Evolutionary conservation across 2,113 vertebrate genomes (phyloP).

Genomic region (Mobula hypostoma): DNA sequence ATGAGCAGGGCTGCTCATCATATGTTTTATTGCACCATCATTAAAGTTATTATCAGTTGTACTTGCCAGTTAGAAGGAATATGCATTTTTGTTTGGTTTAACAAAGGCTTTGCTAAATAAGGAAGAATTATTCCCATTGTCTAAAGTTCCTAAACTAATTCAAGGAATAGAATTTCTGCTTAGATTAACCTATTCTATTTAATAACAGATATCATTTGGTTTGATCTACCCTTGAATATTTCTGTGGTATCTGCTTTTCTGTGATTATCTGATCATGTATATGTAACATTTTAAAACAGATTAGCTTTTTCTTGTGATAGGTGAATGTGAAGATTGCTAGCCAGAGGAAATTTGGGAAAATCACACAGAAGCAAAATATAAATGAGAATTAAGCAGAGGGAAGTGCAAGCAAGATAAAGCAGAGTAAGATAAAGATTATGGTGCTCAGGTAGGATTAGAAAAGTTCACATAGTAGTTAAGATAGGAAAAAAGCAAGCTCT

Average conservation of each 20-base stretch:
- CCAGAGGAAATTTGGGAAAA: not conserved
- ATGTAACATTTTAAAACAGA: not conserved
- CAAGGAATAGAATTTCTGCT: not conserved
- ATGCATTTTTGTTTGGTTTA: not conserved
- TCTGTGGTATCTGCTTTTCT: not conserved
- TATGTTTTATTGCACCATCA: not conserved
- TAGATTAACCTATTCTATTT: not conserved
- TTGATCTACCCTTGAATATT: not conserved
- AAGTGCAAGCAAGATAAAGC: too few species aligned
- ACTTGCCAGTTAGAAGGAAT: not conserved
- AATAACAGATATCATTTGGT: not conserved
- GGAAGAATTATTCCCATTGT: not conserved
- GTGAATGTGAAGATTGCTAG: not conserved
- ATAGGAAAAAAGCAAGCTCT: too few species aligned
- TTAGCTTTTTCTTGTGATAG: not conserved
- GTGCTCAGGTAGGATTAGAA: too few species aligned
- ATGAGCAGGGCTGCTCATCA: not conserved
- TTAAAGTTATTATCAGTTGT: not conserved
- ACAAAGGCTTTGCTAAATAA: not conserved
- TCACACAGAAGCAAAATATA: not conserved
- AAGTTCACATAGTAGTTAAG: too few species aligned
- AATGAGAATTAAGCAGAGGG: too few species aligned
- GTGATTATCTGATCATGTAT: not conserved
- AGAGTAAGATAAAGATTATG: too few species aligned
- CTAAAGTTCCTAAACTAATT: not conserved